Base-by-base conservation (phyloP, 2,797 vertebrate genomes). In the Hybognathus amarus region DNA sequence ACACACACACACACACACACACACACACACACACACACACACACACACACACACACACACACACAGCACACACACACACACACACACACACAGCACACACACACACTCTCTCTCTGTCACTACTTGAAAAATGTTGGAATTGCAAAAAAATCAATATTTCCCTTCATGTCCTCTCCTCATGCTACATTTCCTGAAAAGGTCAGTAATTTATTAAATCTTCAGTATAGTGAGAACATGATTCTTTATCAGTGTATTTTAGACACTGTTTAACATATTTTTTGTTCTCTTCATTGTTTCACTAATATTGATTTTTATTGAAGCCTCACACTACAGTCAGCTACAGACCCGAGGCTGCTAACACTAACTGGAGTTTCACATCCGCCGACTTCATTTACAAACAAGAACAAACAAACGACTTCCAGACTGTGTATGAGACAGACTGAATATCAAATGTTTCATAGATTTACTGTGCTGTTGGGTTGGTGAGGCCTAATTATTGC, bases 171-270 rank as follows among this genome's bases (percentile, higher is more conserved):
- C 56, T 78, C n/a, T 68, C 77, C 81, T 77, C 42, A 61, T 83
- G 77, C 70, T 42, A 83, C 80, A 74, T 69, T 80, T 85, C 61
- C 78, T 69, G 67, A 52, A 77, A 85, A 81, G 68, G 79, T 67
- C 45, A 78, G 38, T 64, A 36, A 85, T 85, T 56, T 82, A 82
- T 85, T 82, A 75, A 64, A 84, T 80, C 52, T n/a, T 18, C 71
- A 63, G n/a, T 6, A 47, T 2, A 47, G 38, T 70, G 13, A 77
- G 52, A 70, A n/a, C 50, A 64, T 56, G 15, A 67, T 66, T 82
- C 66, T 75, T 45, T 64, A 71, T 82, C n/a, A 30, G 22, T 69
- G 22, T 54, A 71, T 50, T 68, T 82, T 36, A 59, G 52, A 71
- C 69, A 33, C 38, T 71, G 40, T 47, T 85, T 33, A 59, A 22